Evolutionary conservation across 2,888 invertebrate species (phyloP).

Genomic region (Drosophila rubida): DNA sequence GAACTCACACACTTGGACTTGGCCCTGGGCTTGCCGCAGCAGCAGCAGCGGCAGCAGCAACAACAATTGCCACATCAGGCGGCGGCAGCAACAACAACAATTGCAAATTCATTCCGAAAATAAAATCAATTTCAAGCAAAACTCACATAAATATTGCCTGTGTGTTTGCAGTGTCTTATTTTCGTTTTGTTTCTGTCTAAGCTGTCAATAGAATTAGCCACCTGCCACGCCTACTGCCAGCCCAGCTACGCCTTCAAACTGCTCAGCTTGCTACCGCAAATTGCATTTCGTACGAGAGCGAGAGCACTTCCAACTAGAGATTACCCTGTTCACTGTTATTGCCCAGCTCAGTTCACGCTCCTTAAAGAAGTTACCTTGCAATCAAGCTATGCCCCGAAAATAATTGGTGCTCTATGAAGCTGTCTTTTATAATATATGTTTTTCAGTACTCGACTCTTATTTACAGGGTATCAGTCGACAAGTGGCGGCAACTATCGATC

Average conservation of each 20-base stretch:
- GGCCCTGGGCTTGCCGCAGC: constrained; percentile 36
- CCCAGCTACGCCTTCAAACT: constrained; percentile 2
- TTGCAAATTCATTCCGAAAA: constrained; percentile 27
- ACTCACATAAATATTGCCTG: constrained; percentile 34
- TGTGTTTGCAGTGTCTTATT: neutral
- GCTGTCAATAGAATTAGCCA: constrained; percentile 25
- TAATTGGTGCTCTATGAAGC: no score
- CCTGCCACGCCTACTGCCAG: constrained; percentile 22
- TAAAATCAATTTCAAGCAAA: constrained; percentile 34
- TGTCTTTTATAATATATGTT: no score
- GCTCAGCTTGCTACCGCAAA: neutral
- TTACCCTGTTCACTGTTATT: neutral
- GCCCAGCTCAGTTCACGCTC: no score
- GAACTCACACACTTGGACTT: constrained; percentile 56
- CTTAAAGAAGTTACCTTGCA: no score
- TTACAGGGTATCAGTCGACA: constrained; percentile 4
- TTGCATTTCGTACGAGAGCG: neutral
- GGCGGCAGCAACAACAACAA: neutral
- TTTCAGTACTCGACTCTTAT: no score
- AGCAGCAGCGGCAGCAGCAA: neutral
- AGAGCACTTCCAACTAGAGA: neutral
- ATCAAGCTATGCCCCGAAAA: no score
- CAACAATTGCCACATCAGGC: constrained; percentile 14
- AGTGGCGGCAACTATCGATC: neutral
- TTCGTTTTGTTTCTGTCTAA: neutral